A percentile compares a stretch with the other conserved stretches of the same genome.
These are phyloP conservation scores for Xiphorhynchus erythropygius DNA, from an alignment of 2,797 vertebrate genomes.

Conservation along the genomic window DNA sequence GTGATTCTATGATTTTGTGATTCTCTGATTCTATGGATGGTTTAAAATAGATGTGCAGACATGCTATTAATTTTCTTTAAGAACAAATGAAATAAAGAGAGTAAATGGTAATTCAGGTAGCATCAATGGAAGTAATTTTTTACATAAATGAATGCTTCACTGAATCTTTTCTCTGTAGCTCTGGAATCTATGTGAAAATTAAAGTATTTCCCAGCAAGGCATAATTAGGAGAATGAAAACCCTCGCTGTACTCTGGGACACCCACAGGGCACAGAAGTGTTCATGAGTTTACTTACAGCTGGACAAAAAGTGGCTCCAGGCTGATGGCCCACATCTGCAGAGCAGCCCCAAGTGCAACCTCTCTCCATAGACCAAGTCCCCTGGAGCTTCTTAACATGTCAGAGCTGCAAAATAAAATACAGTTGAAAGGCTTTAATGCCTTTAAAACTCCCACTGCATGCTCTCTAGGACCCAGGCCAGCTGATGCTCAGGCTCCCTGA, in stretches of 20 bases:
- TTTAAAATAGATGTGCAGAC: background rate
- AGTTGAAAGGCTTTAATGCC: background rate
- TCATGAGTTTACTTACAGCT: background rate
- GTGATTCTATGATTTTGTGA: background rate
- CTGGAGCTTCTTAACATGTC: background rate
- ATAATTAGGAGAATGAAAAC: background rate
- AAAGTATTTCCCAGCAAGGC: background rate
- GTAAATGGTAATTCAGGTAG: background rate
- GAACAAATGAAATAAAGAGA: background rate
- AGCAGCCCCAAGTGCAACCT: background rate
- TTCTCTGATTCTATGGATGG: background rate
- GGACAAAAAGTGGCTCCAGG: background rate
- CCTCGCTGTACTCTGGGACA: background rate
- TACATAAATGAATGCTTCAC: background rate
- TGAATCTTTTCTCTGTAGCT: background rate
- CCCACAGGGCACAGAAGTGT: background rate
- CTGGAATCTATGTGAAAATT: background rate
- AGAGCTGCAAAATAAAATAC: background rate
- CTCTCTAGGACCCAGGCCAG: background rate
- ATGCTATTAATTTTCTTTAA: background rate
- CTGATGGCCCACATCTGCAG: background rate
- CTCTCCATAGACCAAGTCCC: background rate
- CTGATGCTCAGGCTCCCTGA: background rate
- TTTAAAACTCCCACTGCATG: background rate
- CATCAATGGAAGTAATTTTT: background rate